Evolutionary conservation across 1,140 invertebrate genomes (phyloP).

Genomic region (Sminthurinus signatus): DNA sequence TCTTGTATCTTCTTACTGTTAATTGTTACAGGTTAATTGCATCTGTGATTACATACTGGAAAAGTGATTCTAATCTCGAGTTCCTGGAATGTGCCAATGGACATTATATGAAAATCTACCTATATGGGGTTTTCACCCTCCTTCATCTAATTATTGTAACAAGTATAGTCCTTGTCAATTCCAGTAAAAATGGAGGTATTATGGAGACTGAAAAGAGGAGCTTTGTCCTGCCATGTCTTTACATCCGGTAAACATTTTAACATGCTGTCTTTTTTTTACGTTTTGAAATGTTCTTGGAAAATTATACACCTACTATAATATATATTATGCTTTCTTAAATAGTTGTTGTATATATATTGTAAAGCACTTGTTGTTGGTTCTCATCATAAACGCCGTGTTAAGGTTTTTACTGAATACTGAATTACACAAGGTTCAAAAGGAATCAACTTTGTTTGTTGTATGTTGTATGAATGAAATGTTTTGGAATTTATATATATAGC

Average conservation of each 20-base stretch:
- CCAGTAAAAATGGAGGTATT: constrained; percentile 47
- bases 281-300: not conserved
- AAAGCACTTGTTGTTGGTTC: no score
- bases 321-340: not conserved
- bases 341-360: not conserved
- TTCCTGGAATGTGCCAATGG: constrained; percentile 27
- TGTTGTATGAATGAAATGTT: no score
- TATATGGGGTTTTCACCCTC: constrained; percentile 42
- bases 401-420: no score
- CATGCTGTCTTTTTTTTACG: no score
- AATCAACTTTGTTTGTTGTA: no score
- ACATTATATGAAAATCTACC: constrained; percentile 30
- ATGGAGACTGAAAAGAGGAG: constrained; percentile 44
- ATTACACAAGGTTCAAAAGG: no score
- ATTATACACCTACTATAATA: not conserved
- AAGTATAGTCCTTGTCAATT: constrained; percentile 42
- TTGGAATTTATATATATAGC: no score
- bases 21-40: constrained; percentile 27
- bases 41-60: constrained; percentile 26
- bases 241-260: constrained; percentile 43
- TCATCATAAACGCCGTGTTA: no score
- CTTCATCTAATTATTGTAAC: constrained; percentile 43
- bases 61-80: constrained; percentile 22
- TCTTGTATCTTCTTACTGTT: not conserved
- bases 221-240: constrained; percentile 45